Conservation (phyloP, 2,797 vertebrate species). For the Anguilla megastoma region DNA sequence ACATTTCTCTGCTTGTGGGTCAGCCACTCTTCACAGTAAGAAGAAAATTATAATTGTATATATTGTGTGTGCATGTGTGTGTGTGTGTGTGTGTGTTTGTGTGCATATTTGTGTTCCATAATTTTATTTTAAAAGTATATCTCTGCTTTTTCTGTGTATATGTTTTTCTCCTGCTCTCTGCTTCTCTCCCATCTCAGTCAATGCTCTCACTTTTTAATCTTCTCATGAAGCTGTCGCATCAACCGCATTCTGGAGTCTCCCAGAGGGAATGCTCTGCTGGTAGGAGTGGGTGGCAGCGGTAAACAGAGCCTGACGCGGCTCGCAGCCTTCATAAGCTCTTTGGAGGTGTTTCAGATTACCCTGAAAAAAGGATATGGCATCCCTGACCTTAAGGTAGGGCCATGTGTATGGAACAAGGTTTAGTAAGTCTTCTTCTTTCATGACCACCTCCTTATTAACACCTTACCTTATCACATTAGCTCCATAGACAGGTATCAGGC, state of each 20-base stretch:
- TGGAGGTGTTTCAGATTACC: constrained; percentile 93
- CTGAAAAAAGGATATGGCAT: constrained; percentile 86
- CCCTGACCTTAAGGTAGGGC: constrained; percentile 84
- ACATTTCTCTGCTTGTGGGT: no score
- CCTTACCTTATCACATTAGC: neutral
- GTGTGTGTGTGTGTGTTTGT: neutral
- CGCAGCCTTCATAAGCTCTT: constrained; percentile 88
- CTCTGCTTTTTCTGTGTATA: neutral
- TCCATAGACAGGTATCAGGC: neutral
- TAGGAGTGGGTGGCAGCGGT: constrained; percentile 91
- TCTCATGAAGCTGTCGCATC: constrained; percentile 82
- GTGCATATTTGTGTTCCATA: neutral
- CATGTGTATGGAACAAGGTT: neutral
- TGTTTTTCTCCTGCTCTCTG: constrained; percentile 29
- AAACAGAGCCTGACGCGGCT: constrained; percentile 94
- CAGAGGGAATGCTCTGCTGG: constrained; percentile 84
- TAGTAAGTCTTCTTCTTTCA: neutral
- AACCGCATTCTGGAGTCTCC: constrained; percentile 91
- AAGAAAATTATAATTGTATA: no score
- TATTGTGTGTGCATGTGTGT: no score
- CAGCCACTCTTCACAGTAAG: no score
- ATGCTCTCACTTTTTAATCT: constrained; percentile 49
- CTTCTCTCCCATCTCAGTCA: constrained; percentile 13
- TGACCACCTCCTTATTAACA: neutral
- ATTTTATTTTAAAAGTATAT: neutral